Conservation (phyloP, 2,113 vertebrate genomes). For the Triplophysa siluroides region DNA sequence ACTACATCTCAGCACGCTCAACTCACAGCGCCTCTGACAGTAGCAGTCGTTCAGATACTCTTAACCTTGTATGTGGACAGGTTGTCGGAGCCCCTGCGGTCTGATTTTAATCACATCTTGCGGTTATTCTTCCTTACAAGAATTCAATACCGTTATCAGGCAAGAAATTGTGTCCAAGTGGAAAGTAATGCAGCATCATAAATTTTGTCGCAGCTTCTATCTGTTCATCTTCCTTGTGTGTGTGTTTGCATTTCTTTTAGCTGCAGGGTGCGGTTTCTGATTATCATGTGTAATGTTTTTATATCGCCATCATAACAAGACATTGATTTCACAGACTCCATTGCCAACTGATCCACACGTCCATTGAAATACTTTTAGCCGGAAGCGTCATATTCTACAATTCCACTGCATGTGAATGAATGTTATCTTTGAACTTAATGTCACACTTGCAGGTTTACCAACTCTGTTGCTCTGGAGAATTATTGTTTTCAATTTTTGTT, state of each 20-base stretch:
- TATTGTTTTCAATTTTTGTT: too few relatives aligned
- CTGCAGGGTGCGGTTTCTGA: constrained; percentile 6
- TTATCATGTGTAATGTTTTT: constrained; percentile 46
- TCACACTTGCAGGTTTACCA: neutral
- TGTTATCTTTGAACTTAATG: neutral
- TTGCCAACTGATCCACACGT: constrained; percentile 32
- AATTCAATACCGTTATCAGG: constrained; percentile 19
- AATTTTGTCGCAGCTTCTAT: too few relatives aligned
- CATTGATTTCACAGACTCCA: constrained; percentile 50
- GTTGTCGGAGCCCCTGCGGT: constrained; percentile 13
- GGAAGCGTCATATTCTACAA: neutral
- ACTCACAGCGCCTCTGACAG: neutral
- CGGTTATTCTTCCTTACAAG: neutral
- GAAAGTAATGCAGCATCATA: neutral
- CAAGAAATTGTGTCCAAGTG: neutral
- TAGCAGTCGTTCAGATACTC: constrained; percentile 12
- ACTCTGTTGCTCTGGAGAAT: neutral
- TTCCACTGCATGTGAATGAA: neutral
- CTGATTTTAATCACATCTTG: constrained; percentile 27
- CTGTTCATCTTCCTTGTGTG: neutral
- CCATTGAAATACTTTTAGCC: constrained; percentile 36
- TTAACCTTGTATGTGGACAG: constrained; percentile 17
- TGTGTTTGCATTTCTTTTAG: constrained; percentile 5
- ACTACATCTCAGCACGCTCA: constrained; percentile 5
- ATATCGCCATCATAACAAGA: constrained; percentile 41